Evolutionary conservation across 2,888 invertebrate genomes (phyloP), one percentile per base, ranked within the genome.

Genomic region (Lampropteryx suffumata): DNA sequence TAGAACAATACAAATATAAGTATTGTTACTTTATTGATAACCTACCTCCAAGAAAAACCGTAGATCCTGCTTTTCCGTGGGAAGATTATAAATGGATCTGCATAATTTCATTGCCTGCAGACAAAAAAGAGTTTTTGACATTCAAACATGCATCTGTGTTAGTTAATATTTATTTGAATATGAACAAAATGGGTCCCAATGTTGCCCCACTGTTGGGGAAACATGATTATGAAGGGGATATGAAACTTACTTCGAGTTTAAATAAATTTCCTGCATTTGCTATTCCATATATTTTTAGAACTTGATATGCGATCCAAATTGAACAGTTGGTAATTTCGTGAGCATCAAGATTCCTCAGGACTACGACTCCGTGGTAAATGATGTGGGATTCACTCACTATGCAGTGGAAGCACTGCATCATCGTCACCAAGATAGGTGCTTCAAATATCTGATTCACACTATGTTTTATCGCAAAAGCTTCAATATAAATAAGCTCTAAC

Each of bases 301-400:
- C 28, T 57, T 88, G 89, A 61, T 82, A 86, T 7, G 68, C 9
- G 0, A 84, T 77, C 87, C 89, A 87, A 28, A 80, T 57, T 0
- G 75, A 69, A 47, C 83, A 82, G 52, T 85, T 84, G 0, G 79
- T n/a, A 3, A 79, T 60, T 9, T 73, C 71, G 30, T 85, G 81
- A n/a, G 64, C 27, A 0, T 65, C 57, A 0, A 84, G 62, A 6
- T 57, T 55, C 11, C 58, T 59, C 9, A 72, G 61, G 0, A 76
- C 37, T 0, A 76, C 55, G 0, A 79, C 10, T 0, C 82, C 84
- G 26, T 85, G 83, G 58, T 81, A 86, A 29, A 87, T 76, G 1
- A 82, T 83, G 53, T 86, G 77, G 0, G 77, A 59, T 46, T 87
- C 83, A 39, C 84, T 84, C 1, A 88, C 76, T 29, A 85, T 76